Base-by-base conservation (phyloP, 2,113 vertebrate species). In the Ammodytes marinus region DNA sequence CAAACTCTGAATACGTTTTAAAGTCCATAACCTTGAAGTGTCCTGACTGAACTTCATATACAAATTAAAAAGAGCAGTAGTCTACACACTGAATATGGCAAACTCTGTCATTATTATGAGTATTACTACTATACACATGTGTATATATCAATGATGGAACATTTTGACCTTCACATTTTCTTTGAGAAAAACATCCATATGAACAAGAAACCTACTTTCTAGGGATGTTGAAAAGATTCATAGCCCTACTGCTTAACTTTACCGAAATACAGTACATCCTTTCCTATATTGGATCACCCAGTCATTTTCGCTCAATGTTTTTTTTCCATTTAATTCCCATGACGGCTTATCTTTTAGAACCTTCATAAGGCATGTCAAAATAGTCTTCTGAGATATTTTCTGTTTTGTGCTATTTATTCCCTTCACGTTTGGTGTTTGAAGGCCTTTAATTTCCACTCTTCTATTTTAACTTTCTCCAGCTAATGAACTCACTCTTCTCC, bases 41-140 rank as follows among this genome's bases (percentile, higher is more conserved):
- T 65, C 35, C 19, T 50, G n/a, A 52, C 39, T 64, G 47, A 77
- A 40, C 61, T 57, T 77, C 35, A 11, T 37, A 59, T 61, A 35
- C 13, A 53, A 69, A 86, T 80, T 52, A 69, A 63, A 71, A 57
- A 64, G 11, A 43, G 27, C 42, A 42, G 58, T 17, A 10, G 40
- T 63, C 61, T 8, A 45, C 53, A 66, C 39, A 47, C 49, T 60
- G 47, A 50, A 52, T 64, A 58, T 50, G 59, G 49, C 12, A 59
- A 65, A 35, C 74, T 63, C 50, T 69, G 4, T 42, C n/a, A 65
- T 60, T 49, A 63, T 46, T 15, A 11, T 19, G 0, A 46, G 42
- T 8, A n/a, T 27, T 46, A 17, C 10, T 27, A 27, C 27, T 27
- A 27, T 27, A 27, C 27, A 27, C 27, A 27, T 27, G 2, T 27